Base-by-base conservation (phyloP, 2,113 vertebrate species). In the Scomber colias region DNA sequence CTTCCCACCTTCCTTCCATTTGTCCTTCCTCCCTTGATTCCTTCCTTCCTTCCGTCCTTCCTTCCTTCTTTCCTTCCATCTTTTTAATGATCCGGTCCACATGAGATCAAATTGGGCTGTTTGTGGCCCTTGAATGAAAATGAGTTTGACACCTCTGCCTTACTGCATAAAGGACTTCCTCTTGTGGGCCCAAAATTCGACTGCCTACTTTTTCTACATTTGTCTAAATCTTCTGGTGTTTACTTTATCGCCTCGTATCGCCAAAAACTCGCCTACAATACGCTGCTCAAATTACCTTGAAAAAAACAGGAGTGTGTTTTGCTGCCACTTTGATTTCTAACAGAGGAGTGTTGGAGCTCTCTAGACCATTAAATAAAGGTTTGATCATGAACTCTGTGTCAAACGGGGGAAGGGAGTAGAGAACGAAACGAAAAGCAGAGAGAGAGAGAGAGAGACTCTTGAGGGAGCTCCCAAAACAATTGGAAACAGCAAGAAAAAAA, bases 271-370 rank as follows among this genome's bases (percentile, higher is more conserved):
- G 62, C 31, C n/a, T 62, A 65, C 27, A 71, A 79, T 71, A 75
- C 77, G 86, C 3, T 79, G 9, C 46, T 72, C 46, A 8, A 59
- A 71, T 81, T 30, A 81, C 3, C 1, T 0, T 11, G 21, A 3
- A 57, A 15, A 68, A 75, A 77, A 75, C 57, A 50, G 16, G 45
- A 66, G 57, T 21, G 11, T 44, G 24, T 64, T 62, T 66, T 53
- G 40, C 45, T 8, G 9, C 64, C 51, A 77, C 66, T 75, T 76
- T 35, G 10, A 45, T 70, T 68, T 74, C 45, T 16, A 77, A 31
- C 60, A 61, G 35, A 82, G 40, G 31, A 44, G 53, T 21, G 55
- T 61, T 7, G 24, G 24, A 63, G 46, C 68, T 64, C 30, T 49
- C 31, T 3, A 35, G 30, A 77, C 27, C 5, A 40, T 40, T 40